phyloP scores from a whole-genome alignment of 53 echinoderm and acorn worm genomes.

The Actinopyga echinites region DNA sequence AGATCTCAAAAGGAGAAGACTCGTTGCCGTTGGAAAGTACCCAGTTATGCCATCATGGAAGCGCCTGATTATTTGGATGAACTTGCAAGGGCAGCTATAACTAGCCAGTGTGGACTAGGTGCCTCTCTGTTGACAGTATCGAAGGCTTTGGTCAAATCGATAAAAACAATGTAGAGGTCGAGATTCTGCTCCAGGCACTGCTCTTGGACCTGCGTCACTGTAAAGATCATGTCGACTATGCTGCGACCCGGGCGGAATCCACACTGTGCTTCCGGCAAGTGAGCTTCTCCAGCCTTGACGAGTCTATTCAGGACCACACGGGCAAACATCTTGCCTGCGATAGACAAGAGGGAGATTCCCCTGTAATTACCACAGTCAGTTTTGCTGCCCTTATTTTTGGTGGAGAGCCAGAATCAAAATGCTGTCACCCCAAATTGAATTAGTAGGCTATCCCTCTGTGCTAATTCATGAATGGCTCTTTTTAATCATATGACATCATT shows the following conservation, averaged over 20 bases:
- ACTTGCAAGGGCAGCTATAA: slow-evolving; percentile 30
- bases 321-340: slow-evolving; percentile 18
- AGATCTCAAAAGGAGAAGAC: too few species aligned
- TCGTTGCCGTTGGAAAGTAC: neutral
- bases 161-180: slow-evolving; percentile 16
- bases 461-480: too few species aligned
- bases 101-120: neutral
- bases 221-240: slow-evolving; percentile 6
- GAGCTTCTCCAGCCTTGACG: too few species aligned
- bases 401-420: too few species aligned
- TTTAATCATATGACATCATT: too few species aligned
- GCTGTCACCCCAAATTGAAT: too few species aligned
- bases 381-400: slow-evolving; percentile 24
- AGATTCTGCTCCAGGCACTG: slow-evolving; percentile 3
- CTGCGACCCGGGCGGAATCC: slow-evolving; percentile 4
- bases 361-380: slow-evolving; percentile 1
- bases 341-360: slow-evolving; percentile 14
- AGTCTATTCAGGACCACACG: neutral
- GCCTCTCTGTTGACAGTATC: neutral
- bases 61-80: slow-evolving; percentile 21
- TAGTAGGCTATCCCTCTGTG: too few species aligned
- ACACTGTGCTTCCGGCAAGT: neutral
- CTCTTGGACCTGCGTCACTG: neutral
- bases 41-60: slow-evolving; percentile 28
- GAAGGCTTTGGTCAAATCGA: slow-evolving; percentile 25